Percentiles rank a stretch among this genome's conserved stretches.
Conservation (phyloP, 2,888 invertebrate species). For the Pyrgus malvae region DNA sequence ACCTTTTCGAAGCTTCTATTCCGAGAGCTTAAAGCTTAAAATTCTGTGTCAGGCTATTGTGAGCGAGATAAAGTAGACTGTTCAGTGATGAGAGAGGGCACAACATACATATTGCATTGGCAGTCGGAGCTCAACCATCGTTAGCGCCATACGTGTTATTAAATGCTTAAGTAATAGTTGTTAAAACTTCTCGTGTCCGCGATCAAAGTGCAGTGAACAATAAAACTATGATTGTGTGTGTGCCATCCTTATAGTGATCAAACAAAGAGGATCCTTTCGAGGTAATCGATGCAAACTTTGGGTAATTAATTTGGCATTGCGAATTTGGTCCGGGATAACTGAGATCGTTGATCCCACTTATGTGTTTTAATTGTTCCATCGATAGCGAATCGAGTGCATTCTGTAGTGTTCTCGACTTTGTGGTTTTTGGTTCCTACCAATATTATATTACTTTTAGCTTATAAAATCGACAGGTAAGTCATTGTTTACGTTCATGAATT, state of each 20-base stretch:
- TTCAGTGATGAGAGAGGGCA: not conserved
- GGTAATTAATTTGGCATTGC: constrained; percentile 44
- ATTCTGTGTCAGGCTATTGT: constrained; percentile 7
- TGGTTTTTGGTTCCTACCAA: constrained; percentile 1
- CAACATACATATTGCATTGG: not conserved
- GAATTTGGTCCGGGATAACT: constrained; percentile 54
- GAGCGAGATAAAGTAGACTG: constrained; percentile 16
- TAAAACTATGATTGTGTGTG: constrained; percentile 46
- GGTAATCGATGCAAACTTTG: constrained; percentile 36
- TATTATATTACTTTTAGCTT: not conserved
- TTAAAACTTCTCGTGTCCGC: constrained; percentile 21
- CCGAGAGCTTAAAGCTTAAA: constrained; percentile 9
- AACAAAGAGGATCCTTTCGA: constrained; percentile 31
- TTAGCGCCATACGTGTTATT: constrained; percentile 18
- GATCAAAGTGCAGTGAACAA: constrained; percentile 43
- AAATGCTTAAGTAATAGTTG: constrained; percentile 13
- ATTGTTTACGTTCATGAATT: too few species aligned
- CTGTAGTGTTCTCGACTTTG: constrained; percentile 28
- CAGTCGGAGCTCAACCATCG: constrained; percentile 29
- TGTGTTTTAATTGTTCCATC: constrained; percentile 61
- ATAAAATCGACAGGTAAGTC: not conserved
- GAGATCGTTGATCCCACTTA: constrained; percentile 74
- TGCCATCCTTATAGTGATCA: constrained; percentile 21
- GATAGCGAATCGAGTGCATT: constrained; percentile 54
- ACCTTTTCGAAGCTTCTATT: constrained; percentile 12